Conservation (phyloP, 2,113 vertebrate species). For the Nothoprocta pentlandii region DNA sequence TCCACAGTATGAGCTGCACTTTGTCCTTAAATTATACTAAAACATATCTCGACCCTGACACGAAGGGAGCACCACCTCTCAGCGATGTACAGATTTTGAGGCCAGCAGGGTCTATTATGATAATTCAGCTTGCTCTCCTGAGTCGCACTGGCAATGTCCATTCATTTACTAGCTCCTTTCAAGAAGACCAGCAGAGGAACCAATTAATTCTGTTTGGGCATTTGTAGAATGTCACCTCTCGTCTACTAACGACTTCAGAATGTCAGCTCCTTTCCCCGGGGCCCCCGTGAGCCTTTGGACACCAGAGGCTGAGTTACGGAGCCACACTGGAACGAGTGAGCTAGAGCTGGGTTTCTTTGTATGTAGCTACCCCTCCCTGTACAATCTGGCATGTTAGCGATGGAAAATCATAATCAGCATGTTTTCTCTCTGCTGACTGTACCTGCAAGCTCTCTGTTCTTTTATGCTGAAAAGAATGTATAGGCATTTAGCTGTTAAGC, state of each 20-base stretch:
- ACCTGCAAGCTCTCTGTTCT: neutral
- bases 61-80: neutral
- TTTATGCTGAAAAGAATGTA: neutral
- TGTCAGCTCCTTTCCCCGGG: neutral
- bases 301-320: neutral
- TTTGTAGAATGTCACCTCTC: neutral
- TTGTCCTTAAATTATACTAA: neutral
- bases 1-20: neutral
- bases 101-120: neutral
- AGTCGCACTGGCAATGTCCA: neutral
- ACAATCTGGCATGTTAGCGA: neutral
- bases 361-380: neutral
- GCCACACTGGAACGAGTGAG: neutral
- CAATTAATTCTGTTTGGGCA: neutral
- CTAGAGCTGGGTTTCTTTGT: neutral
- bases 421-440: neutral
- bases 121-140: slow-evolving; percentile 9
- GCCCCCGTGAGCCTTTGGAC: neutral
- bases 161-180: neutral
- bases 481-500: neutral
- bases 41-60: neutral
- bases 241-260: neutral
- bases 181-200: slow-evolving; percentile 8
- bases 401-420: neutral
- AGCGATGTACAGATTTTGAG: neutral